Conservation (phyloP, 2,797 vertebrate species). For the Denticeps clupeoides region DNA sequence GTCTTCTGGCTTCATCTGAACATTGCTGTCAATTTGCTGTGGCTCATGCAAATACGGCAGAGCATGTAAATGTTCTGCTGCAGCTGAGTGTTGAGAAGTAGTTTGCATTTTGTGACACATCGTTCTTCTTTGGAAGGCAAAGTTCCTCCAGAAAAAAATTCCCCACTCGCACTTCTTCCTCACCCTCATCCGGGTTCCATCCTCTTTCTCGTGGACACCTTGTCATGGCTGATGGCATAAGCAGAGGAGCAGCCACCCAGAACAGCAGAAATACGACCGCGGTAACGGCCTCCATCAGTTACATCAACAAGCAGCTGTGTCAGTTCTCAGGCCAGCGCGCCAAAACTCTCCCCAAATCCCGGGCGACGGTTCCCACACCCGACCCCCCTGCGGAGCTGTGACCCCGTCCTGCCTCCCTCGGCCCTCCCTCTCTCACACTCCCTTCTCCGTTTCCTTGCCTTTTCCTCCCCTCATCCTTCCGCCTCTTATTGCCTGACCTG, state of each 20-base stretch:
- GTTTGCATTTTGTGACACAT: no score
- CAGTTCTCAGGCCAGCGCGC: constrained; percentile 28
- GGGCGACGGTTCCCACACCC: constrained; percentile 33
- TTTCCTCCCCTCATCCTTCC: background rate
- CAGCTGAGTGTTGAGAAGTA: no score
- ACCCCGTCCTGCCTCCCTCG: background rate
- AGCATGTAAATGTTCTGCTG: no score
- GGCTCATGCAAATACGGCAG: no score
- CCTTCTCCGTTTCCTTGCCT: background rate
- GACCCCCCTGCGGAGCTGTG: background rate
- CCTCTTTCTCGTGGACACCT: background rate
- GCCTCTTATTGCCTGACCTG: background rate
- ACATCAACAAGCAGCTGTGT: constrained; percentile 24
- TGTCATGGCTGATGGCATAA: background rate
- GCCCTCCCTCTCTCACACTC: background rate
- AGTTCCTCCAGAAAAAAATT: no score
- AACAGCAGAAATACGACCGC: background rate
- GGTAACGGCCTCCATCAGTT: constrained; percentile 19
- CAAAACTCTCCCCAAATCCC: constrained; percentile 4
- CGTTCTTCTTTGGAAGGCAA: no score
- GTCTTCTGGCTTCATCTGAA: no score
- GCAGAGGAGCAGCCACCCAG: background rate
- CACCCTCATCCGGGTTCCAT: background rate
- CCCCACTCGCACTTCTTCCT: background rate
- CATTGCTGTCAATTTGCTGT: no score